Conservation (phyloP, 2,113 vertebrate genomes). For the Xerus inauris region DNA sequence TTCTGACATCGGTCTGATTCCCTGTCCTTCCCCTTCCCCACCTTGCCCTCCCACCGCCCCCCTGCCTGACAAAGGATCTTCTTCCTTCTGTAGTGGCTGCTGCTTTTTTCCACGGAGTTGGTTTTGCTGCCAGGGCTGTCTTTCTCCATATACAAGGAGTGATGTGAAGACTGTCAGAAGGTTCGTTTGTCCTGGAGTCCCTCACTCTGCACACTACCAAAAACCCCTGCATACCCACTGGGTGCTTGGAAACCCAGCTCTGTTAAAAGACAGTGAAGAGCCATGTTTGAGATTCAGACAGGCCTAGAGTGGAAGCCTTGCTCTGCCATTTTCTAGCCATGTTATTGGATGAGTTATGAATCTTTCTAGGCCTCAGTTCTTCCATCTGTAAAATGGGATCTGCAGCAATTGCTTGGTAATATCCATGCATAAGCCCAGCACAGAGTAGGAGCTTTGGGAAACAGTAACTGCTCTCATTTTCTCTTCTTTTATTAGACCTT, state of each 20-base stretch:
- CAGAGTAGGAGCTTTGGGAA: neutral
- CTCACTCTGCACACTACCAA: neutral
- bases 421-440: neutral
- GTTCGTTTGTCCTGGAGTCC: neutral
- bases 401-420: neutral
- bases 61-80: slow-evolving; percentile 16
- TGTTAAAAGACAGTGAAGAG: neutral
- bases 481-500: neutral
- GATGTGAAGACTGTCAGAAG: neutral
- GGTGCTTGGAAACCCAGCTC: neutral
- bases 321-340: neutral
- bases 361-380: neutral
- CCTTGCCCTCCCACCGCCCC: neutral
- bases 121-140: neutral
- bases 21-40: slow-evolving; percentile 33
- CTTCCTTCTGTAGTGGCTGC: neutral
- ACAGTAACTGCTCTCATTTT: neutral
- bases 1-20: slow-evolving; percentile 54
- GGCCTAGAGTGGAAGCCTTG: neutral
- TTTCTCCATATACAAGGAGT: neutral
- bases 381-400: neutral
- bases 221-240: neutral
- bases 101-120: neutral
- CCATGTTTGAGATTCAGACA: neutral
- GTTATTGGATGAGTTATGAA: neutral